Conservation (phyloP, 2,888 invertebrate genomes). For the Tipula confusa region DNA sequence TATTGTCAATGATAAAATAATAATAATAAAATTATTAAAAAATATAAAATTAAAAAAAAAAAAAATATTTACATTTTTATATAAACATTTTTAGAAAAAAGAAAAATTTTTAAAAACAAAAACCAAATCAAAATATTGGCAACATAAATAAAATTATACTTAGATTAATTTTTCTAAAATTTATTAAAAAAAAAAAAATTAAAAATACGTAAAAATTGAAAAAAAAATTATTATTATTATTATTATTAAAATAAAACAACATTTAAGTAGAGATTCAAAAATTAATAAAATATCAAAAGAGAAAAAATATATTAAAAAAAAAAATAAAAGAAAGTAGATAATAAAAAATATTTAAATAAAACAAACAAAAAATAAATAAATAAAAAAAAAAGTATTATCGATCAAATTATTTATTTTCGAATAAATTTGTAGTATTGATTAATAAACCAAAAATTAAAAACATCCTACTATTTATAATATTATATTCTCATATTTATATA, state of each 20-base stretch:
- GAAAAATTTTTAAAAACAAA: neutral
- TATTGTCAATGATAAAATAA: neutral
- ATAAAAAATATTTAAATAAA: neutral
- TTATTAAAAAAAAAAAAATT: slow-evolving; percentile 1
- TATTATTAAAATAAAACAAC: neutral
- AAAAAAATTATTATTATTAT: neutral
- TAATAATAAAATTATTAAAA: neutral
- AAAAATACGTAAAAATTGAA: slow-evolving; percentile 13
- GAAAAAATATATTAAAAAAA: neutral
- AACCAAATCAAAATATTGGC: slow-evolving; percentile 20
- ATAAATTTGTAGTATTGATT: slow-evolving; percentile 25
- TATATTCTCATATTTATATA: slow-evolving; percentile 21
- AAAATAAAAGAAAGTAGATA: neutral
- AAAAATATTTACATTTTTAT: slow-evolving; percentile 3
- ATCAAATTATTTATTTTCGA: slow-evolving; percentile 20
- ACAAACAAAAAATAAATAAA: too few species aligned
- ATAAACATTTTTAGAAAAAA: slow-evolving; percentile 8
- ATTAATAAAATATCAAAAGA: neutral
- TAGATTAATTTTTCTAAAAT: slow-evolving; percentile 25
- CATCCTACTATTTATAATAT: neutral
- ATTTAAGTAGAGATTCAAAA: slow-evolving; percentile 14
- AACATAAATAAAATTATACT: slow-evolving; percentile 13
- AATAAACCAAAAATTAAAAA: slow-evolving; percentile 4
- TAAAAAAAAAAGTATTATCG: neutral
- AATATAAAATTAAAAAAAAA: neutral